phyloP scores from a whole-genome alignment of 2,113 vertebrate genomes.

The Rissa tridactyla region DNA sequence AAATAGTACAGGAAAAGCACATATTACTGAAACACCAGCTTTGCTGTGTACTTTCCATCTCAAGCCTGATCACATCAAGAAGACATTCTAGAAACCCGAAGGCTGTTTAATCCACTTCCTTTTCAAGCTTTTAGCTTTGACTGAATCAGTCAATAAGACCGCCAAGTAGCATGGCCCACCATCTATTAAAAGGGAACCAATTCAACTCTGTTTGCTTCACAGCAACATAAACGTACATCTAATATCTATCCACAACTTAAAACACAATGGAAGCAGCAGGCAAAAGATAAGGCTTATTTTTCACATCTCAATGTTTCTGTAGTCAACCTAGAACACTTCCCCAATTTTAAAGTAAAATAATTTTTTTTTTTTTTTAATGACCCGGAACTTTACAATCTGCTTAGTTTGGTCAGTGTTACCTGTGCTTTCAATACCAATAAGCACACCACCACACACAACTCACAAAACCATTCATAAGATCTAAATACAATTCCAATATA shows the following conservation, averaged over 20 bases:
- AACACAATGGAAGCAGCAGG: not conserved
- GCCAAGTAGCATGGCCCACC: not conserved
- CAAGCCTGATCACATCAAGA: not conserved
- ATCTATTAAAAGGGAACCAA: not conserved
- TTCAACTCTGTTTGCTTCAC: not conserved
- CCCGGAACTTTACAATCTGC: not conserved
- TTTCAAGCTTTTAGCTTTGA: not conserved
- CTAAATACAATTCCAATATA: not conserved
- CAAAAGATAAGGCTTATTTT: not conserved
- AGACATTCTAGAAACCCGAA: not conserved
- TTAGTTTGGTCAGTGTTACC: not conserved
- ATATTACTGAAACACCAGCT: not conserved
- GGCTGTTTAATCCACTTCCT: not conserved
- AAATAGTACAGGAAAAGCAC: not conserved
- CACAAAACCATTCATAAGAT: not conserved
- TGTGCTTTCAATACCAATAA: not conserved
- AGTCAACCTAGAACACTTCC: not conserved
- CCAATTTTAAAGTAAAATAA: not conserved
- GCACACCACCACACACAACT: fast-evolving
- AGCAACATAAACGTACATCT: not conserved
- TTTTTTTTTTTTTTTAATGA: not conserved
- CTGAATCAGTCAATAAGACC: not conserved
- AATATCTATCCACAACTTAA: not conserved
- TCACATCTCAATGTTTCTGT: not conserved
- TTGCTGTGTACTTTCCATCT: not conserved